These are phyloP conservation scores for Ditula angustiorana DNA, from an alignment of 2,888 invertebrate species.

Conservation along the genomic window DNA sequence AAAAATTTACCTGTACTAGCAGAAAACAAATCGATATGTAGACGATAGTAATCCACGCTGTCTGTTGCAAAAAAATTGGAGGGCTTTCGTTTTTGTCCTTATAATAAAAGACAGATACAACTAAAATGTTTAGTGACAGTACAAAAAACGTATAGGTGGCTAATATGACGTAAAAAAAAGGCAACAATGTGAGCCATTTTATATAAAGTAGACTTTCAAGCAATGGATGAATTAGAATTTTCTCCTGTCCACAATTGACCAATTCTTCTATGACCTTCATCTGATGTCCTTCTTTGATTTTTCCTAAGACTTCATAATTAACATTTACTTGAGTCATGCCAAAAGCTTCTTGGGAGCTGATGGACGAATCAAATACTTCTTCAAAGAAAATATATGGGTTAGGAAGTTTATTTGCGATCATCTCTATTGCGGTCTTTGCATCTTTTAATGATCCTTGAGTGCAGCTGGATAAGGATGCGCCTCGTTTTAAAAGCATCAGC, in stretches of 20 bases:
- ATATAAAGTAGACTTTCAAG: conserved; percentile 63
- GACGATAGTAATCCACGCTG: background rate
- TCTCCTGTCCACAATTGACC: conserved; percentile 60
- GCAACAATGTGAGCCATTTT: conserved; percentile 61
- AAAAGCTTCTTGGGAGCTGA: background rate
- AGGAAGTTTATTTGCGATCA: conserved; percentile 6
- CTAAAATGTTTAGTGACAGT: conserved; percentile 42
- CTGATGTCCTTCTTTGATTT: conserved; percentile 47
- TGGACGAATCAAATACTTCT: conserved; percentile 1
- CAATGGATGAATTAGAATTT: conserved; percentile 62
- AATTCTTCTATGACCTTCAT: conserved; percentile 60
- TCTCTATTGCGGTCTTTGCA: conserved; percentile 1
- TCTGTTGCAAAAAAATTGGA: background rate
- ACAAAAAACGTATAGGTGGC: conserved; percentile 58
- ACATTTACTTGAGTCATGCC: conserved; percentile 25
- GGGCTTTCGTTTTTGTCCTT: background rate
- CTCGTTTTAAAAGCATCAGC: conserved; percentile 6
- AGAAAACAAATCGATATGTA: background rate
- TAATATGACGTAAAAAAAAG: conserved; percentile 58
- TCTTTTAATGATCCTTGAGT: background rate
- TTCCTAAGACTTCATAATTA: conserved; percentile 46
- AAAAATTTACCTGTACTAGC: conserved; percentile 1
- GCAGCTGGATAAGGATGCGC: background rate
- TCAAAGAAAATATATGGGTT: background rate
- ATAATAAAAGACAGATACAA: conserved; percentile 7